Percentiles rank a stretch among this genome's conserved stretches.
These are phyloP conservation scores for Centroberyx gerrardi DNA, from an alignment of 2,797 vertebrate species.

Conservation along the genomic window DNA sequence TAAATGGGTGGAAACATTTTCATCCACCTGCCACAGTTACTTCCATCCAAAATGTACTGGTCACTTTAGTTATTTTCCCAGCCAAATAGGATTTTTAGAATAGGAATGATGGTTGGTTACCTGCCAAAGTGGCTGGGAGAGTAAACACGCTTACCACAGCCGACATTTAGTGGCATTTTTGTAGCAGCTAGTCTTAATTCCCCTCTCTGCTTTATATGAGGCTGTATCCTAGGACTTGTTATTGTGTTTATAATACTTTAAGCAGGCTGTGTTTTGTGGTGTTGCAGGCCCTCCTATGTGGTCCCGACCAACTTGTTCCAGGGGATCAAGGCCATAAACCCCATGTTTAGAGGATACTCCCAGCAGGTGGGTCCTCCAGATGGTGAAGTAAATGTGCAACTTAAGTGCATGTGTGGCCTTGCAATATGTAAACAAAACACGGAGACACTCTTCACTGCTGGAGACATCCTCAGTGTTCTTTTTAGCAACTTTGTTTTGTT, in stretches of 20 bases:
- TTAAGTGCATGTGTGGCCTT: neutral
- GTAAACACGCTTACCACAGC: neutral
- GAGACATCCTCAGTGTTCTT: slow-evolving; percentile 1
- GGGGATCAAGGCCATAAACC: slow-evolving; percentile 98
- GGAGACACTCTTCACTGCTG: slow-evolving; percentile 3
- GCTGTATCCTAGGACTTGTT: neutral
- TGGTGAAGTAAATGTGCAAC: slow-evolving; percentile 38
- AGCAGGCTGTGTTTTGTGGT: slow-evolving; percentile 40
- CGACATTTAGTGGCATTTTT: neutral
- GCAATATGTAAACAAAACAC: neutral
- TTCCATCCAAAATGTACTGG: neutral
- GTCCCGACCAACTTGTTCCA: slow-evolving; percentile 98
- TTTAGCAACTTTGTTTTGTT: neutral
- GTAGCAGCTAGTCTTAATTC: neutral
- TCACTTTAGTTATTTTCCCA: neutral
- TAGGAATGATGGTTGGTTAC: neutral
- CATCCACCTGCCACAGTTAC: neutral
- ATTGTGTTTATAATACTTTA: neutral
- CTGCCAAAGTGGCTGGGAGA: neutral
- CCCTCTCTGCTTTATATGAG: neutral
- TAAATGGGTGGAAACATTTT: neutral
- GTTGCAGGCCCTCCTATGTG: slow-evolving; percentile 93
- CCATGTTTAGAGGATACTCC: slow-evolving; percentile 97
- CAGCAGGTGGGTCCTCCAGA: slow-evolving; percentile 90
- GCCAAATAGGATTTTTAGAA: neutral